These are phyloP conservation scores for Odontesthes bonariensis DNA, from an alignment of 2,113 vertebrate species.

Conservation along the genomic window DNA sequence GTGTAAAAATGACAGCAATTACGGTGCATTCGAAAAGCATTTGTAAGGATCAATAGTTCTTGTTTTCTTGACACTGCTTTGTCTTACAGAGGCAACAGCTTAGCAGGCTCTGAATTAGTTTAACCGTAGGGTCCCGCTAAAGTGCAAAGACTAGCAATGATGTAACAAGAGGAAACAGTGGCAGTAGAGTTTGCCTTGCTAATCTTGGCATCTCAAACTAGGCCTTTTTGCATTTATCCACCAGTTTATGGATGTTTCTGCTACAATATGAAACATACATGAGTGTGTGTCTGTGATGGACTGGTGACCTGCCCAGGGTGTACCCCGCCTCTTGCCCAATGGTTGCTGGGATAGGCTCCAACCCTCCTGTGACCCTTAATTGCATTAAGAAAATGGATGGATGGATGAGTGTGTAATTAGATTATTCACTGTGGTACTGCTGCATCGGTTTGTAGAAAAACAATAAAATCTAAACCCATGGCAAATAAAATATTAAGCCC, in stretches of 20 bases:
- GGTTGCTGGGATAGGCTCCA: no score
- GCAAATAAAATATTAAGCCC: not conserved
- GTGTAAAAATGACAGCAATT: slow-evolving; percentile 49
- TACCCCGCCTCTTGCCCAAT: no score
- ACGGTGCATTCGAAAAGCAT: slow-evolving; percentile 17
- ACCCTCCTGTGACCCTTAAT: no score
- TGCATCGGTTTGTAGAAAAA: slow-evolving; percentile 4
- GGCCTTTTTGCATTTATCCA: slow-evolving; percentile 10
- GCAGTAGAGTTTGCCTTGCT: slow-evolving; percentile 7
- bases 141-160: slow-evolving; percentile 59
- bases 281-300: not conserved
- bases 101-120: slow-evolving; percentile 32
- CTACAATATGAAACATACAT: not conserved
- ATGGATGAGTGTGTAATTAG: not conserved
- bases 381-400: no score
- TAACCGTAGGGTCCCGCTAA: slow-evolving; percentile 40
- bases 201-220: slow-evolving; percentile 31
- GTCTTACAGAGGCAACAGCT: slow-evolving; percentile 2
- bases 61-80: slow-evolving; percentile 21
- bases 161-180: slow-evolving; percentile 73
- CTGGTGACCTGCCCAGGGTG: no score
- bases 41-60: slow-evolving; percentile 26
- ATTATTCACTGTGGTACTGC: not conserved
- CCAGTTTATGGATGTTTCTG: not conserved
- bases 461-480: not conserved